Evolutionary conservation across 1,140 invertebrate species (phyloP).

Genomic region (Drosophila equinoxialis): DNA sequence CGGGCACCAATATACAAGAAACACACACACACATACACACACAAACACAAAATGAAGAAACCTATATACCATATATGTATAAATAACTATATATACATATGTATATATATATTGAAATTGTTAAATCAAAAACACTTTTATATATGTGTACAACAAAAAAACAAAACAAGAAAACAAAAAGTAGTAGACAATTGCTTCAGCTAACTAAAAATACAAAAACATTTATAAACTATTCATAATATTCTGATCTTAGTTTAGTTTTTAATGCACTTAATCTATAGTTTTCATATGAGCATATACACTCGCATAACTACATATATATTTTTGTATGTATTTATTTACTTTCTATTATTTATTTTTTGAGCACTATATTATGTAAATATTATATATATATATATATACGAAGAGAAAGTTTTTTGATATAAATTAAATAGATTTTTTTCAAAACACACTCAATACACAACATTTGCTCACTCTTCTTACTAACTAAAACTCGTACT

Average conservation of each 20-base stretch:
- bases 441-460: slow-evolving; percentile 22
- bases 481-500: slow-evolving; percentile 32
- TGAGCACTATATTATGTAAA: slow-evolving; percentile 68
- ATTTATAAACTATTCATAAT: slow-evolving; percentile 20
- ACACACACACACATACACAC: slow-evolving; percentile 13
- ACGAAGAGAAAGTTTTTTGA: slow-evolving; percentile 45
- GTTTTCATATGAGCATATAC: slow-evolving; percentile 39
- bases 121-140: slow-evolving; percentile 64
- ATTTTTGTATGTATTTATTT: slow-evolving; percentile 57
- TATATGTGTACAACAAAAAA: slow-evolving; percentile 50
- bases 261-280: slow-evolving; percentile 44
- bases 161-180: slow-evolving; percentile 18
- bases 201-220: slow-evolving; percentile 34
- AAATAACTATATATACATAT: slow-evolving; percentile 58
- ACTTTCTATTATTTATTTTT: slow-evolving; percentile 43
- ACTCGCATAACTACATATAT: slow-evolving; percentile 36
- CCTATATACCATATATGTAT: slow-evolving; percentile 48
- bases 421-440: slow-evolving; percentile 59
- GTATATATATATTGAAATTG: slow-evolving; percentile 51
- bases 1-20: slow-evolving; percentile 76
- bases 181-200: slow-evolving; percentile 54
- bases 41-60: slow-evolving; percentile 36
- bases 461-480: slow-evolving; percentile 23
- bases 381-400: slow-evolving; percentile 47
- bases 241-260: slow-evolving; percentile 44